Conservation (phyloP, 2,113 vertebrate species). For the Narcine bancroftii region DNA sequence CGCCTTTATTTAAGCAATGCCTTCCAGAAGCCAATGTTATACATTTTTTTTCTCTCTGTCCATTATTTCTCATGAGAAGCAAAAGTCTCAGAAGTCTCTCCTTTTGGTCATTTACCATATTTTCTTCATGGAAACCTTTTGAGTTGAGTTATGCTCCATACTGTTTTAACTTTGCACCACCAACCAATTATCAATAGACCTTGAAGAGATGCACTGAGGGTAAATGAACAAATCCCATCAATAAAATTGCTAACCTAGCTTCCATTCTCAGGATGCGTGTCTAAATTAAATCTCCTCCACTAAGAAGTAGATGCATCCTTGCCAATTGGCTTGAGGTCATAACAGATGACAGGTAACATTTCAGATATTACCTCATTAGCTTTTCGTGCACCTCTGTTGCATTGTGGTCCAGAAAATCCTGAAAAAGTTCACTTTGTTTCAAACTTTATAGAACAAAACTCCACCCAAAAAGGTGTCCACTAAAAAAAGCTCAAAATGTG, state of each 20-base stretch:
- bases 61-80: background rate
- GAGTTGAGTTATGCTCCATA: too few relatives aligned
- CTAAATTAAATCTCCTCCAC: background rate
- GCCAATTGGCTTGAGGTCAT: background rate
- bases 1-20: background rate
- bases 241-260: background rate
- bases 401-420: background rate
- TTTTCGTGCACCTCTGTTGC: background rate
- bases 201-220: too few relatives aligned
- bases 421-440: background rate
- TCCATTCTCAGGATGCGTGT: background rate
- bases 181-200: too few relatives aligned
- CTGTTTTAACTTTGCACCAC: too few relatives aligned
- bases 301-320: background rate
- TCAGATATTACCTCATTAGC: background rate
- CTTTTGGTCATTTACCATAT: background rate
- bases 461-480: background rate
- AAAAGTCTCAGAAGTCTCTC: background rate
- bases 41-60: background rate
- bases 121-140: too few relatives aligned
- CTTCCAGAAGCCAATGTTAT: background rate
- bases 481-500: background rate
- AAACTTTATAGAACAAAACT: background rate
- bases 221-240: background rate
- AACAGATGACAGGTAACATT: background rate